Evolutionary conservation across 2,888 invertebrate genomes (phyloP), one percentile per base, ranked within the genome.

Genomic region (Gastracanthus pulcherrimus): DNA sequence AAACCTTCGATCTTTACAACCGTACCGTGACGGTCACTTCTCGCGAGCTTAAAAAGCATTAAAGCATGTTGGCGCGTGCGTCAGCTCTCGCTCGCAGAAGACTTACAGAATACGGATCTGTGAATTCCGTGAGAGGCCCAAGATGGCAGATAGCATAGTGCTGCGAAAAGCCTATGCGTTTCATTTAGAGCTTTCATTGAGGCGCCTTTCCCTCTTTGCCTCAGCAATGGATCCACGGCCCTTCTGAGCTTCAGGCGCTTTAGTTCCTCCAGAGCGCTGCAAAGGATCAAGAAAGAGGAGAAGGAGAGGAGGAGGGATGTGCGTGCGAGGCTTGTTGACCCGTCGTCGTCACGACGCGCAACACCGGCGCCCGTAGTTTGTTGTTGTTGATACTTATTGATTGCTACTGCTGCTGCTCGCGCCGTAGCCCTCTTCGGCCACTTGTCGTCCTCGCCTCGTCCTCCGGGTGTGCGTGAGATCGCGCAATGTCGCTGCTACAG

Each of bases 351-450:
- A 31, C 38, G 69, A 75, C 19, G 48, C 62, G 38, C 23, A 55
- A 55, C 75, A 64, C 80, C 80, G 80, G 80, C 64, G 48, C n/a
- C 55, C 36, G n/a, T 51, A 62, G 51, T 69, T 80, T 80, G 80
- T 80, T 79, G 58, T 79, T 75, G 26, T 80, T 70, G 69, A 69
- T 64, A 31, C 45, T 75, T 80, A 80, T 80, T 70, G 75, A 80
- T 80, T 80, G 38, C 26, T 23, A 29, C 26, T 34, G n/a, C 26
- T 29, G 67, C 29, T 26, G 67, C 45, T 13, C 45, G 45, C 45
- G 16, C 60, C 60, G 60, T 34, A 31, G 31, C 34, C 34, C 60
- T 16, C 34, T 36, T 16, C 62, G 62, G n/a, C n/a, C n/a, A n/a
- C n/a, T n/a, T n/a, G n/a, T n/a, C n/a, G n/a, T n/a, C n/a, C 62